Conservation (phyloP, 2,888 invertebrate species). For the Aplocera efformata region DNA sequence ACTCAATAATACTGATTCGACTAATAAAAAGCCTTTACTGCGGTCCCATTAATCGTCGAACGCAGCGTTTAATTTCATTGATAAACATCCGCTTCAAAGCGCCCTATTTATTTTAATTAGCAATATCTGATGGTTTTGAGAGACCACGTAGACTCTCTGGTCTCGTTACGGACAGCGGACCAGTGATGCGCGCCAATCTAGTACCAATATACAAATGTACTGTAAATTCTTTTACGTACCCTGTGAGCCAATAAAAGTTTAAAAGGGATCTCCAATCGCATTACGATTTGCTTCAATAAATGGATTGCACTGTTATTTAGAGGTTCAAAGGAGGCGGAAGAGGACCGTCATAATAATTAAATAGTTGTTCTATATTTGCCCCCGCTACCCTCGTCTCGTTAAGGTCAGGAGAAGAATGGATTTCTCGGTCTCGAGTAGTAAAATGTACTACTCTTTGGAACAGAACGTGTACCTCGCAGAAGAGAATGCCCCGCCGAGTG, state of each 20-base stretch:
- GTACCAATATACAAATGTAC: too few species aligned
- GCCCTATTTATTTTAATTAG: constrained; percentile 44
- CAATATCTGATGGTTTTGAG: constrained; percentile 28
- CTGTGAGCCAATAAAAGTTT: too few species aligned
- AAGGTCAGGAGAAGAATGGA: too few species aligned
- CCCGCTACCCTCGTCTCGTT: neutral
- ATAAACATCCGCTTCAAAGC: constrained; percentile 37
- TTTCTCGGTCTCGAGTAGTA: too few species aligned
- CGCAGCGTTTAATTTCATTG: constrained; percentile 51
- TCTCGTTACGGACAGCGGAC: too few species aligned
- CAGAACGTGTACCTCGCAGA: too few species aligned
- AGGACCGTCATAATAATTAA: constrained; percentile 15
- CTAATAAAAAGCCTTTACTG: constrained; percentile 15
- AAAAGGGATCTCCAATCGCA: neutral
- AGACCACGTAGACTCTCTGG: too few species aligned
- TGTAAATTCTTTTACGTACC: too few species aligned
- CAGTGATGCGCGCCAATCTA: too few species aligned
- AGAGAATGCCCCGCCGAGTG: too few species aligned
- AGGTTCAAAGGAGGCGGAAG: constrained; percentile 10
- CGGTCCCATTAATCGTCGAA: constrained; percentile 23
- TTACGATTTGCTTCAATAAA: constrained; percentile 13
- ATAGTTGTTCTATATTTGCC: constrained; percentile 20
- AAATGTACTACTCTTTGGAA: too few species aligned
- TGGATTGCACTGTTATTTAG: constrained; percentile 9
- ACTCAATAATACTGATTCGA: too few species aligned